Evolutionary conservation across 1,140 invertebrate species (phyloP).

Genomic region (Lamellibrachia luymesi): DNA sequence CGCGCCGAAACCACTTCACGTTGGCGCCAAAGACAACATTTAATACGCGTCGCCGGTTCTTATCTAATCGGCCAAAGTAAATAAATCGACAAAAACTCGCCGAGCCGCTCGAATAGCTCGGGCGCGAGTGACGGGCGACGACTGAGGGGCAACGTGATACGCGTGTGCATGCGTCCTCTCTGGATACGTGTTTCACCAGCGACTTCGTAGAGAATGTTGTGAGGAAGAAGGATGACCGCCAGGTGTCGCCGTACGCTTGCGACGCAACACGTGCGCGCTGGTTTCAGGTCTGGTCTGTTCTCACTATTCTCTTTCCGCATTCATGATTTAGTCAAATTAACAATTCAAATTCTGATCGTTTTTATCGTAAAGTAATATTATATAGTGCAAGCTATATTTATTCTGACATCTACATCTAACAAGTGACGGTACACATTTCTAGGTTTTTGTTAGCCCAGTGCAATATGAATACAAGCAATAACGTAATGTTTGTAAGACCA

Average conservation of each 20-base stretch:
- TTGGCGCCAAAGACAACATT: neutral
- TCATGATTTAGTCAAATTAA: too few relatives aligned
- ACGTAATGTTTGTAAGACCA: too few relatives aligned
- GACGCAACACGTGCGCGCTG: neutral
- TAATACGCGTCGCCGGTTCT: neutral
- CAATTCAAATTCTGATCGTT: too few relatives aligned
- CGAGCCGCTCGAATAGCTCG: neutral
- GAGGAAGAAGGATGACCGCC: neutral
- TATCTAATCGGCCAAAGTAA: constrained; percentile 5
- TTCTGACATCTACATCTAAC: too few relatives aligned
- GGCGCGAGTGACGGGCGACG: neutral
- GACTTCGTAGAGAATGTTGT: neutral
- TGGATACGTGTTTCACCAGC: neutral
- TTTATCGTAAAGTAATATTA: too few relatives aligned
- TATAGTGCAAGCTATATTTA: too few relatives aligned
- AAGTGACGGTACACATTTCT: too few relatives aligned
- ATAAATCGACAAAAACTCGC: constrained; percentile 1
- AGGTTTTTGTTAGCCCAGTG: too few relatives aligned
- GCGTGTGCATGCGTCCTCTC: neutral
- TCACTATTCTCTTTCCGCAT: neutral
- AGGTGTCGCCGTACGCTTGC: neutral
- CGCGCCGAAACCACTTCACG: neutral
- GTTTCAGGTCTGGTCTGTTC: neutral
- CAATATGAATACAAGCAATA: too few relatives aligned
- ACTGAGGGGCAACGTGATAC: neutral